Conservation (phyloP, 2,797 vertebrate genomes). For the Geotrypetes seraphini region DNA sequence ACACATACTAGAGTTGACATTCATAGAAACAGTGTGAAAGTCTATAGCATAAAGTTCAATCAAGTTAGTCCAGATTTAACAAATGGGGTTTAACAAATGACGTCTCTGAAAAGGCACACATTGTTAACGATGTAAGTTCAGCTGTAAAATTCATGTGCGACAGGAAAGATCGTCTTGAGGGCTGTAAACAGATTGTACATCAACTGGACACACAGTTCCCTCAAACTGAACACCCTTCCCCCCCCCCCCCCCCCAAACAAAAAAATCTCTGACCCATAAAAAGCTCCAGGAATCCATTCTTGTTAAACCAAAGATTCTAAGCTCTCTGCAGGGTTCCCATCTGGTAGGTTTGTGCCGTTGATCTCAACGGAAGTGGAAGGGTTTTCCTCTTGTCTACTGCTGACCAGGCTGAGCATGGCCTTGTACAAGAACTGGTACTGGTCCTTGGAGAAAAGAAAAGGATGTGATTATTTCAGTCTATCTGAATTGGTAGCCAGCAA, state of each 20-base stretch:
- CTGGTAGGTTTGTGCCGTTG: conserved; percentile 68
- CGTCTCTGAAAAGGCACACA: conserved; percentile 62
- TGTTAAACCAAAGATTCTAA: conserved; percentile 85
- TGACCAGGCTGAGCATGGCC: conserved; percentile 86
- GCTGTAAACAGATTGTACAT: conserved; percentile 22
- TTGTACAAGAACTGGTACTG: conserved; percentile 92
- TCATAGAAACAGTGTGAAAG: conserved; percentile 59
- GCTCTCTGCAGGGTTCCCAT: conserved; percentile 70
- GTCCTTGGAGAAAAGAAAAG: conserved; percentile 57
- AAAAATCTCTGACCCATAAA: conserved; percentile 15
- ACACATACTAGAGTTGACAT: conserved; percentile 45
- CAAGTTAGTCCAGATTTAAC: conserved; percentile 49
- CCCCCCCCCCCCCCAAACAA: no score
- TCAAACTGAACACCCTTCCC: no score
- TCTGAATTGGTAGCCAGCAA: no score
- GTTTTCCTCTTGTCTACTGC: conserved; percentile 76
- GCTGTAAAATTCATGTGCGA: conserved; percentile 34
- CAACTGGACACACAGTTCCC: conserved; percentile 12
- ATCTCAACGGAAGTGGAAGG: conserved; percentile 69
- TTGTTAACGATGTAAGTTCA: conserved; percentile 54
- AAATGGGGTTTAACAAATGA: conserved; percentile 50
- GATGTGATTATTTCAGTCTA: background rate
- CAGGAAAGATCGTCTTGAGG: conserved; percentile 20
- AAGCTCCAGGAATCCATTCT: conserved; percentile 1
- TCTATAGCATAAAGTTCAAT: no score